Evolutionary conservation across 92 coral and sea anemone genomes (phyloP).

Genomic region (Parazoanthus darwini): DNA sequence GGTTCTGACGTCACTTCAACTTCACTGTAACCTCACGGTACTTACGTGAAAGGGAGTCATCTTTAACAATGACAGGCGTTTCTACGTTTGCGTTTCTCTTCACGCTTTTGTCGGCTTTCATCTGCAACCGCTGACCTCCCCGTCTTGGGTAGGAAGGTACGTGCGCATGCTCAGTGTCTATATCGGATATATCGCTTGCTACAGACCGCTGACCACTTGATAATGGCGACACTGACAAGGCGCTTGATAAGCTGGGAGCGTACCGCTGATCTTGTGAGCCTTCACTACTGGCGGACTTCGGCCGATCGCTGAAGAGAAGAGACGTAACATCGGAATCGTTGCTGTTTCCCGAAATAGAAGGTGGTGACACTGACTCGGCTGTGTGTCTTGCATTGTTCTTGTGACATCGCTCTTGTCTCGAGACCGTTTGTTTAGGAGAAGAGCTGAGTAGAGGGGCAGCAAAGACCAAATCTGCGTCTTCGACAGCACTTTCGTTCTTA

Average conservation of each 20-base stretch:
- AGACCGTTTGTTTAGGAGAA: conserved; percentile 67
- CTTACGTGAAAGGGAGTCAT: background rate
- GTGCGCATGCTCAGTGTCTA: background rate
- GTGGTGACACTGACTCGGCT: conserved; percentile 27
- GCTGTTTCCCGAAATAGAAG: conserved; percentile 43
- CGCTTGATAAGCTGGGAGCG: conserved; percentile 18
- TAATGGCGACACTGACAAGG: conserved; percentile 31
- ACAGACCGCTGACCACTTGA: conserved; percentile 44
- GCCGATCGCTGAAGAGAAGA: conserved; percentile 36
- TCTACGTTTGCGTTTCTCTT: background rate
- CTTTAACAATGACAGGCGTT: background rate
- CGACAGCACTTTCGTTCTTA: background rate
- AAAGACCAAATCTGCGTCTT: conserved; percentile 35
- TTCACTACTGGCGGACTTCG: conserved; percentile 6
- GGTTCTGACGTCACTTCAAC: background rate
- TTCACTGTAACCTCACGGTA: background rate
- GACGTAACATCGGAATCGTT: conserved; percentile 59
- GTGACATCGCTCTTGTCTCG: background rate
- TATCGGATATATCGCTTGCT: conserved; percentile 24
- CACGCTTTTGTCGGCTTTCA: background rate
- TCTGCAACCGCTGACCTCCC: background rate
- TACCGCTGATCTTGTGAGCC: conserved; percentile 16
- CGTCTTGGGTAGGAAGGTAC: conserved; percentile 6
- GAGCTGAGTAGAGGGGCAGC: conserved; percentile 77
- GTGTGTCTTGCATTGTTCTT: conserved; percentile 12